Evolutionary conservation across 2,797 vertebrate genomes (phyloP), one percentile per base, ranked within the genome.

Genomic region (Natrix natrix): DNA sequence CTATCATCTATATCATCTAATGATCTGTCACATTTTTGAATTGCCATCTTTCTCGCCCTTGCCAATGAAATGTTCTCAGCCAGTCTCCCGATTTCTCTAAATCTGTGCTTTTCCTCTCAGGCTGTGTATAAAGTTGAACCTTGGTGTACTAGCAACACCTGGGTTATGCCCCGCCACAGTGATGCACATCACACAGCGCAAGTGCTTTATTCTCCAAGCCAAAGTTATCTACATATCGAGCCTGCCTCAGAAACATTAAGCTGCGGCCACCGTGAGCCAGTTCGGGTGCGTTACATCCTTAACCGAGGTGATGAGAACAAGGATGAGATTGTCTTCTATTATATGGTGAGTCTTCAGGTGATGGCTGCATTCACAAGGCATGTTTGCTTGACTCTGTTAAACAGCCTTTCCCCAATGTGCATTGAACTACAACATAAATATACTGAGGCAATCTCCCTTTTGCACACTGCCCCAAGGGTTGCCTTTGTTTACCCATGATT

Each of bases 211-310:
- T 97, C 98, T 26, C 93, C 55, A 0, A 98, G 96, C 93, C 95
- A 95, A 0, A 98, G 97, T 94, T 98, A 97, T 86, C 89, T 98
- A 83, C 95, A 95, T 92, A 95, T 98, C 8, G 95, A 97, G 91
- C 95, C 97, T 14, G 0, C 88, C 0, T 10, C 91, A 1, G 17
- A 60, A 12, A 43, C 86, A 11, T 95, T 98, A 11, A 94, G 60
- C 14, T 98, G 98, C 28, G 95, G 95, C 48, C 95, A 95, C 43
- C 92, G 63, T 52, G 48, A 95, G 87, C 89, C 63, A 0, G 0
- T 98, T 16, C 89, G 0, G 0, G 96, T 95, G 4, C 95, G 97
- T 90, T 98, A 98, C 52, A 91, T 96, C 60, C 93, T 98, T 87
- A 96, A 95, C 8, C 91, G 78, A 60, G 88, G 90, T 17, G 92